phyloP scores from a whole-genome alignment of 2,113 vertebrate genomes.

The Morphnarchus princeps region DNA sequence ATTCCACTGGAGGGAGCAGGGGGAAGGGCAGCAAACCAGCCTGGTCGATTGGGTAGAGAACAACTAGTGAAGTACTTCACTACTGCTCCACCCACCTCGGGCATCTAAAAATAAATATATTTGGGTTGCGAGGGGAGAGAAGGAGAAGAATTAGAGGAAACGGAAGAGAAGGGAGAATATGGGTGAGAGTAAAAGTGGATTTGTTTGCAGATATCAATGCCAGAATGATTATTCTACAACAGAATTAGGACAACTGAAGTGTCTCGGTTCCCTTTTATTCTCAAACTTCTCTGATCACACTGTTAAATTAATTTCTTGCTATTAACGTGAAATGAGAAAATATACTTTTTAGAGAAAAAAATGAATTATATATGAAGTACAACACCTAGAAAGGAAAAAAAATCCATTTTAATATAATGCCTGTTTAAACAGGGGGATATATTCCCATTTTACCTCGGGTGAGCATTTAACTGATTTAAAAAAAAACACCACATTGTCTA shows the following conservation, averaged over 20 bases:
- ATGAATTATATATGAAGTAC: background rate
- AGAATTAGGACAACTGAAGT: background rate
- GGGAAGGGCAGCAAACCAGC: background rate
- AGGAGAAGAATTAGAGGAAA: background rate
- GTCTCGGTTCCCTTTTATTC: background rate
- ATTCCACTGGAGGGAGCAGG: background rate
- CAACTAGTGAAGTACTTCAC: background rate
- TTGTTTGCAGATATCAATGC: background rate
- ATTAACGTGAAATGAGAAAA: background rate
- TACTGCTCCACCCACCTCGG: background rate
- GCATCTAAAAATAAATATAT: background rate
- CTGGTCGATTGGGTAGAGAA: background rate
- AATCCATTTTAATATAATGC: background rate
- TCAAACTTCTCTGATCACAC: background rate
- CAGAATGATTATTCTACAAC: background rate
- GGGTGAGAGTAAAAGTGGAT: background rate
- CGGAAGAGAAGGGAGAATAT: background rate
- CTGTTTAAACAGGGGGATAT: background rate
- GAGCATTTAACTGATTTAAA: background rate
- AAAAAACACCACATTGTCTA: background rate
- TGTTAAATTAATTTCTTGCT: background rate
- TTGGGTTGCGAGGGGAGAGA: rapidly evolving
- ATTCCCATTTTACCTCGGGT: background rate
- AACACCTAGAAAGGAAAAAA: background rate
- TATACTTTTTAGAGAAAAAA: background rate